Conservation (phyloP, 2,113 vertebrate genomes). For the Leptobrachium ailaonicum region DNA sequence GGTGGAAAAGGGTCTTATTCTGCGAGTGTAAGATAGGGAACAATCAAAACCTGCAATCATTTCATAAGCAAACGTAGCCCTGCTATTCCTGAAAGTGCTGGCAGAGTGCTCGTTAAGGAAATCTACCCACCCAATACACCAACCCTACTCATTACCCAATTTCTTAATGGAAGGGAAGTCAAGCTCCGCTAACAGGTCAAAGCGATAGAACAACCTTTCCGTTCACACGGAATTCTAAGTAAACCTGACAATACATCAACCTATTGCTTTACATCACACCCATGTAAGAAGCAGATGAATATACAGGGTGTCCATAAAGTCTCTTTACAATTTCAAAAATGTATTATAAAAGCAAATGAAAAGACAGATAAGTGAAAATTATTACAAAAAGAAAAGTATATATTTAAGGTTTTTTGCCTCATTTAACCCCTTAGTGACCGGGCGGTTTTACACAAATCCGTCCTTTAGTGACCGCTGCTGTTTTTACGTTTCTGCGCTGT, state of each 20-base stretch:
- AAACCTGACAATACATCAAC: background rate
- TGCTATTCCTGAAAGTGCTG: conserved; percentile 39
- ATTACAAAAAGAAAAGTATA: too few relatives aligned
- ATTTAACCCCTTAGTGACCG: too few relatives aligned
- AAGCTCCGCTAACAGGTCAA: background rate
- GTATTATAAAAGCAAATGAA: too few relatives aligned
- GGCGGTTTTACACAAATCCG: too few relatives aligned
- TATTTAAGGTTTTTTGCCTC: too few relatives aligned
- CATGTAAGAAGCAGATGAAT: too few relatives aligned
- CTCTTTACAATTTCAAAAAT: too few relatives aligned
- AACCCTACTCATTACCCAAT: background rate
- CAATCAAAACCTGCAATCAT: conserved; percentile 51
- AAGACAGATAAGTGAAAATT: too few relatives aligned
- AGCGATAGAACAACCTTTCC: background rate
- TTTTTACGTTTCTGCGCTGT: too few relatives aligned
- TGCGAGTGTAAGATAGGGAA: conserved; percentile 63
- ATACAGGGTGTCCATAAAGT: too few relatives aligned
- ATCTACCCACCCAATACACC: conserved; percentile 48
- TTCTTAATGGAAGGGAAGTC: background rate
- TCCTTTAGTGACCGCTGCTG: too few relatives aligned
- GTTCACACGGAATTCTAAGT: background rate
- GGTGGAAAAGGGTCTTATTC: conserved; percentile 91
- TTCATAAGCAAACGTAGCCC: conserved; percentile 50
- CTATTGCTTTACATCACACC: too few relatives aligned
- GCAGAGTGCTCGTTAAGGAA: conserved; percentile 51